phyloP scores from a whole-genome alignment of 2,888 invertebrate species.

The Cenopis cana region DNA sequence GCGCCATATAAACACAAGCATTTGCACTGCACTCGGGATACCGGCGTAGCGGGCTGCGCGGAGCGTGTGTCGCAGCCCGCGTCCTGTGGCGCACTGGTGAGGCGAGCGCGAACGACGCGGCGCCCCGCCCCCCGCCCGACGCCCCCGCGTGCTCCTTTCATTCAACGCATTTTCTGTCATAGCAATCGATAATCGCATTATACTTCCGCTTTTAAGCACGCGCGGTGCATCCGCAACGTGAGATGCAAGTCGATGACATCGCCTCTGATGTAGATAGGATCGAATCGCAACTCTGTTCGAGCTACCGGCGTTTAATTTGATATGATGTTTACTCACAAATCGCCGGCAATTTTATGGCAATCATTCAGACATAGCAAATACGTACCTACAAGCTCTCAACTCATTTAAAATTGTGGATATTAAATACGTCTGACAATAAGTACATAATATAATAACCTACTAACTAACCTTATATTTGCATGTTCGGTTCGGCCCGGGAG shows the following conservation, averaged over 20 bases:
- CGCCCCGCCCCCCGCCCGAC: slow-evolving; percentile 61
- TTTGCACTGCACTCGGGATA: slow-evolving; percentile 85
- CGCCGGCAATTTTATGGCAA: neutral
- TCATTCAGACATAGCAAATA: neutral
- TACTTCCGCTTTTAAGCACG: slow-evolving; percentile 81
- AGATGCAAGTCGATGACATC: slow-evolving; percentile 48
- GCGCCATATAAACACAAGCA: slow-evolving; percentile 92
- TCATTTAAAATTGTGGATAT: neutral
- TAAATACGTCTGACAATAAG: neutral
- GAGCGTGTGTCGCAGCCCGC: slow-evolving; percentile 59
- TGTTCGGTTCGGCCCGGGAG: no score
- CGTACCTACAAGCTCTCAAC: neutral
- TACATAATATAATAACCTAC: neutral
- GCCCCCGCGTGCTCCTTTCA: slow-evolving; percentile 65
- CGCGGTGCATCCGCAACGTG: slow-evolving; percentile 77
- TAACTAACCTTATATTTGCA: neutral
- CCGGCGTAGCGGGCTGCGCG: slow-evolving; percentile 80
- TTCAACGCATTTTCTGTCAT: slow-evolving; percentile 84
- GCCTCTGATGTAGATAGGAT: slow-evolving; percentile 2
- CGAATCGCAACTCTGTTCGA: neutral
- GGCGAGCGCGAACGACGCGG: slow-evolving; percentile 70
- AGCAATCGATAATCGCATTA: slow-evolving; percentile 84
- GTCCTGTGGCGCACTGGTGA: slow-evolving; percentile 63
- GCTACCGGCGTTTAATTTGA: neutral
- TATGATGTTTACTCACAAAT: slow-evolving; percentile 1